Evolutionary conservation across 30 jellyfish, hydroid and myxozoan genomes (phyloP).

Genomic region (Turritopsis dohrnii): DNA sequence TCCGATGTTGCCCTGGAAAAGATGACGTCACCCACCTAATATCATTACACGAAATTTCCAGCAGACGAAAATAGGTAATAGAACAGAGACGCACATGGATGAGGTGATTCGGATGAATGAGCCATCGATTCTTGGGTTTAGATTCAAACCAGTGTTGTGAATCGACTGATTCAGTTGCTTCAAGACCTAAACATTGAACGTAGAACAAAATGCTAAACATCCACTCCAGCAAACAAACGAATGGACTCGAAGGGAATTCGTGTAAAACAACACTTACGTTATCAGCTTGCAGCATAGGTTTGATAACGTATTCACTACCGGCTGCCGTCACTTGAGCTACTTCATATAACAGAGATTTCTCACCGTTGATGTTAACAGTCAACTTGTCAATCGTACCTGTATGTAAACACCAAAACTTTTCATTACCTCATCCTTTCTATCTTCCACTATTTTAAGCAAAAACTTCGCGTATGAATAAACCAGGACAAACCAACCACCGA

Average conservation of each 20-base stretch:
- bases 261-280: not conserved
- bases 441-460: not conserved
- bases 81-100: constrained; percentile 8
- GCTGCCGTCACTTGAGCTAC: constrained; percentile 18
- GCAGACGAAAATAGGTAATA: not conserved
- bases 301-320: constrained; percentile 16
- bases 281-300: constrained; percentile 20
- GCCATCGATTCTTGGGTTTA: constrained; percentile 20
- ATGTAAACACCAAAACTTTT: not conserved
- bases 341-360: constrained; percentile 10
- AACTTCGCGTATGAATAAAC: no score
- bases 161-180: not conserved
- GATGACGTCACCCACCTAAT: not conserved
- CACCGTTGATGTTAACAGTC: constrained; percentile 15
- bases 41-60: not conserved
- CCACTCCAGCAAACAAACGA: no score
- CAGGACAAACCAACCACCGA: no score
- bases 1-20: constrained; percentile 21
- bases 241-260: constrained; percentile 2
- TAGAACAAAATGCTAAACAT: no score
- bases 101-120: not conserved
- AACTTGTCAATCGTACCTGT: constrained; percentile 11
- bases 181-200: constrained; percentile 13
- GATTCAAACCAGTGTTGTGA: constrained; percentile 13
- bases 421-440: not conserved